Evolutionary conservation across 2,113 vertebrate species (phyloP).

Genomic region (Amphiprion ocellaris): DNA sequence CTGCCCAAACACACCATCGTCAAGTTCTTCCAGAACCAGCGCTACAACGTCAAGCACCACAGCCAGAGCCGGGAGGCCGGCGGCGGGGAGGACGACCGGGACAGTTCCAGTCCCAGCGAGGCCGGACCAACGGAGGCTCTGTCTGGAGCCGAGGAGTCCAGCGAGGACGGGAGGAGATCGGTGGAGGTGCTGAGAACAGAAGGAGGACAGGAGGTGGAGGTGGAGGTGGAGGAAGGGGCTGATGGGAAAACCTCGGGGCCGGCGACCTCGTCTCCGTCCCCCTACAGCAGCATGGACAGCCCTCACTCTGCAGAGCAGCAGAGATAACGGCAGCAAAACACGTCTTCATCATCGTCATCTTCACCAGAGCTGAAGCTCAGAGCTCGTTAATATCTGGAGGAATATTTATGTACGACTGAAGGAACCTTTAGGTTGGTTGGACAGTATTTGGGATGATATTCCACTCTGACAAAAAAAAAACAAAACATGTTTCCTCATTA

Average conservation of each 20-base stretch:
- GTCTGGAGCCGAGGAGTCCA: constrained; percentile 88
- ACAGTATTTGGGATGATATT: background rate
- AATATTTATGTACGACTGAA: constrained; percentile 27
- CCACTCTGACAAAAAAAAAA: background rate
- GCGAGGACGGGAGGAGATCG: constrained; percentile 88
- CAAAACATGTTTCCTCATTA: no score
- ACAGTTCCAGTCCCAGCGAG: constrained; percentile 70
- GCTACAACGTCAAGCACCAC: constrained; percentile 95
- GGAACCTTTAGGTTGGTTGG: background rate
- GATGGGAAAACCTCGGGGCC: constrained; percentile 55
- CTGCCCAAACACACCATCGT: constrained; percentile 98
- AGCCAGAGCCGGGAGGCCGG: constrained; percentile 88
- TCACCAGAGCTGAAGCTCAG: constrained; percentile 36
- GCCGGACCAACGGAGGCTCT: constrained; percentile 86
- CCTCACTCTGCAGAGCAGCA: constrained; percentile 71
- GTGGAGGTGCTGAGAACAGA: constrained; percentile 86
- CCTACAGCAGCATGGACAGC: constrained; percentile 68
- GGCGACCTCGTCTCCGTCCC: constrained; percentile 58
- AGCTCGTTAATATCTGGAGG: constrained; percentile 45
- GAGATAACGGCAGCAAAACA: constrained; percentile 71
- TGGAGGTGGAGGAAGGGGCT: constrained; percentile 56
- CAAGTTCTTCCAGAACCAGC: constrained; percentile 99
- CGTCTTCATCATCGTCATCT: constrained; percentile 5
- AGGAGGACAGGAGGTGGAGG: constrained; percentile 70
- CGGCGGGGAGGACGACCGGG: constrained; percentile 57